Evolutionary conservation across 2,888 invertebrate genomes (phyloP), one percentile per base, ranked within the genome.

Genomic region (Glaucopsyche alexis): DNA sequence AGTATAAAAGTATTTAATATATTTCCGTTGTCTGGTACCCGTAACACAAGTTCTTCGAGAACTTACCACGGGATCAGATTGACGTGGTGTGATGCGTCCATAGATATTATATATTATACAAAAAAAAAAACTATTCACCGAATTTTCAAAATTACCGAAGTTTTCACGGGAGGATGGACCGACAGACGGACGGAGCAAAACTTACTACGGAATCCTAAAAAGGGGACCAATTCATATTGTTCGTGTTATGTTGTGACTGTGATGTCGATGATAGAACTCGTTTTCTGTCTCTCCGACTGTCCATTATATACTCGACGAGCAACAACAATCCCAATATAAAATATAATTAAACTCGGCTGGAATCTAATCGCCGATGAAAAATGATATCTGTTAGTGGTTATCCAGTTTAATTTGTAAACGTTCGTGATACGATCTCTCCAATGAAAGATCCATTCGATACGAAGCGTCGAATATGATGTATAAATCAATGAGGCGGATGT

Each of bases 401-500:
- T 67, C 67, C 67, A 67, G 45, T 67, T 67, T 67, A 19, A 67
- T 67, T 67, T 67, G 67, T 49, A 49, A 69, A 49, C 69, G 47
- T 19, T 14, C 19, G 29, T 7, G 69, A 69, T 69, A 69, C 47
- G 29, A 69, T 69, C 69, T 67, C 67, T 42, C 16, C 9, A 66
- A 66, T n/a, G 66, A 66, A 42, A 66, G 42, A 67, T 67, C 9
- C 16, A 16, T 16, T 45, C 67, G 16, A 45, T 67, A 67, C 67
- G 60, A 19, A 45, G 11, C 16, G 45, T 69, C 47, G 49, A 69
- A 69, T 69, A 69, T 69, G 69, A 69, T 69, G 69, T 69, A 69
- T 69, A 69, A 69, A 69, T 69, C 69, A 69, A 69, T 69, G 69
- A 47, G 19, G 69, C 69, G 69, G 47, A 69, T 45, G 69, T 47